Percentiles rank a stretch among this genome's conserved stretches.
Conservation (phyloP, 2,888 invertebrate genomes). For the Entomobrya multifasciata region DNA sequence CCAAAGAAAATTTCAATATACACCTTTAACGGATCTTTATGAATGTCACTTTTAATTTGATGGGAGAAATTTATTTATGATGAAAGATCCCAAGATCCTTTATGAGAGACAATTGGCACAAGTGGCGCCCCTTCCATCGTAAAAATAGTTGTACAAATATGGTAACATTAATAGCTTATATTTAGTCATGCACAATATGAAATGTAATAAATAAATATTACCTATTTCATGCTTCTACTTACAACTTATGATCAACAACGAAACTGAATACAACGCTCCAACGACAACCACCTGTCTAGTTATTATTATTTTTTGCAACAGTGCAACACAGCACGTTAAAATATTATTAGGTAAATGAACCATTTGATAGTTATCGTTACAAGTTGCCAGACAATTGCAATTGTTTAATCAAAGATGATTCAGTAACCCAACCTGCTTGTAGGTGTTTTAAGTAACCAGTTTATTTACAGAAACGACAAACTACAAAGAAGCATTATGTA, state of each 20-base stretch:
- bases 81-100: background rate
- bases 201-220: conserved; percentile 10
- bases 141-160: conserved; percentile 69
- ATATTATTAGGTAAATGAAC: conserved; percentile 6
- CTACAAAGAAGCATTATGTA: no score
- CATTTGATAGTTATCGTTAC: conserved; percentile 55
- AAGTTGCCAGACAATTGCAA: conserved; percentile 41
- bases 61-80: conserved; percentile 51
- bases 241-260: background rate
- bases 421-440: no score
- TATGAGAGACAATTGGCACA: conserved; percentile 65
- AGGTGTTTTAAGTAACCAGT: no score
- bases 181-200: conserved; percentile 34
- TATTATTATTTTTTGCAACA: conserved; percentile 33
- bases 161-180: conserved; percentile 63
- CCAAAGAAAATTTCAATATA: conserved; percentile 31
- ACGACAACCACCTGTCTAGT: no score
- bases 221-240: background rate
- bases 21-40: conserved; percentile 60
- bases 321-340: background rate
- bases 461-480: no score
- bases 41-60: conserved; percentile 66
- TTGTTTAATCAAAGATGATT: conserved; percentile 27
- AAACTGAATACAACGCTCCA: no score
- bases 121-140: conserved; percentile 63